Percentiles rank a stretch among this genome's conserved stretches.
phyloP scores from a whole-genome alignment of 1,140 invertebrate genomes.

The Papilio polyxenes region DNA sequence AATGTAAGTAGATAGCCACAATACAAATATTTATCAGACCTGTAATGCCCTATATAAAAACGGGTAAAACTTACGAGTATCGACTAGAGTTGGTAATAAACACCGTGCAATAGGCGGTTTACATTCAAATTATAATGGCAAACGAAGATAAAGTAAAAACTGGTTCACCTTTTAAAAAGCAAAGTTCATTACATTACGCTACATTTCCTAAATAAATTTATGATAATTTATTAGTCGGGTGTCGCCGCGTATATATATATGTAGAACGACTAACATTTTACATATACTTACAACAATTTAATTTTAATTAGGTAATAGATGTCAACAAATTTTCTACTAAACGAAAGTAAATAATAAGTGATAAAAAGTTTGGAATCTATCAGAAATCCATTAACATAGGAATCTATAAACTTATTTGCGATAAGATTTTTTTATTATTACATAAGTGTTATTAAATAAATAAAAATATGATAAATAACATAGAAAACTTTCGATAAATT shows the following conservation, averaged over 20 bases:
- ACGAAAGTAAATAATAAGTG: no score
- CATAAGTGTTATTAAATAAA: not conserved
- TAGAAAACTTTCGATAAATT: not conserved
- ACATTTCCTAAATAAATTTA: conserved; percentile 61
- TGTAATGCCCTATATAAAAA: not conserved
- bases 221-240: conserved; percentile 44
- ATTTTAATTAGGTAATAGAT: not conserved
- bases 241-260: conserved; percentile 7
- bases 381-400: no score
- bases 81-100: conserved; percentile 43
- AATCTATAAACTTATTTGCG: no score
- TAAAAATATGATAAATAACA: not conserved
- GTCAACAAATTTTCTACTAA: no score
- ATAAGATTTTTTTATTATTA: no score
- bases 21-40: not conserved
- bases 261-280: not conserved
- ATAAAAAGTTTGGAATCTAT: no score
- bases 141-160: conserved; percentile 56
- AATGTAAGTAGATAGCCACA: not conserved
- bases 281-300: no score
- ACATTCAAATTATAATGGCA: conserved; percentile 53
- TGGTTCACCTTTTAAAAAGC: conserved; percentile 61
- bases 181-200: conserved; percentile 55
- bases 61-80: not conserved
- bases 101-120: conserved; percentile 44